Percentiles rank a stretch among this genome's conserved stretches.
Conservation (phyloP, 2,888 invertebrate species). For the Conistra vaccinii region DNA sequence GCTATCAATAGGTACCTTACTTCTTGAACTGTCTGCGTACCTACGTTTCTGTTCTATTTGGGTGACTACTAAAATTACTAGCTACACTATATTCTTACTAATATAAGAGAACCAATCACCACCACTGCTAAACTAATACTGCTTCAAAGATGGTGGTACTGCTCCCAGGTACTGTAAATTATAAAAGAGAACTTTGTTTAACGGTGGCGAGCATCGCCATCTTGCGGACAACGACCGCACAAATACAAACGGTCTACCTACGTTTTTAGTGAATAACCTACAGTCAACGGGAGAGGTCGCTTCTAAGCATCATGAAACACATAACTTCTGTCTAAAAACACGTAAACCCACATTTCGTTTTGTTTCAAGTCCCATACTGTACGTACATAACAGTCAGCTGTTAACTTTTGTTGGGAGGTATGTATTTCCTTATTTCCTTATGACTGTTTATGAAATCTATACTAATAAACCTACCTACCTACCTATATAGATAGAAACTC, state of each 20-base stretch:
- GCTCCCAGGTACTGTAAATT: no score
- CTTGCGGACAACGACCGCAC: not conserved
- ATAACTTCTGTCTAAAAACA: not conserved
- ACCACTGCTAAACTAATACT: no score
- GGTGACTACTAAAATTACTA: not conserved
- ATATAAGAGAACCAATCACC: not conserved
- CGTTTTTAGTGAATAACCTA: not conserved
- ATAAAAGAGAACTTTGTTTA: not conserved
- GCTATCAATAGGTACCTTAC: not conserved
- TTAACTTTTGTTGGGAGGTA: not conserved
- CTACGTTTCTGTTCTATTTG: not conserved
- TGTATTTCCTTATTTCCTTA: not conserved
- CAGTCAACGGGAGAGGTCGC: slow-evolving; percentile 8
- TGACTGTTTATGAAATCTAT: not conserved
- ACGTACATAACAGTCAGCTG: not conserved
- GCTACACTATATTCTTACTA: not conserved
- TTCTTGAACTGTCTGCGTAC: not conserved
- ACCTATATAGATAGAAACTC: not conserved
- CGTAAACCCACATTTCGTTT: not conserved
- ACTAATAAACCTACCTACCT: no score
- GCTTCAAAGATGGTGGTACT: no score
- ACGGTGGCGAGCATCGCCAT: slow-evolving; percentile 12
- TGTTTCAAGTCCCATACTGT: no score
- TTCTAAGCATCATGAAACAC: not conserved
- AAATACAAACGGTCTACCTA: not conserved